Percentiles rank a stretch among this genome's conserved stretches.
Evolutionary conservation across 1,140 invertebrate genomes (phyloP).

Genomic region (Hylaeus volcanicus): DNA sequence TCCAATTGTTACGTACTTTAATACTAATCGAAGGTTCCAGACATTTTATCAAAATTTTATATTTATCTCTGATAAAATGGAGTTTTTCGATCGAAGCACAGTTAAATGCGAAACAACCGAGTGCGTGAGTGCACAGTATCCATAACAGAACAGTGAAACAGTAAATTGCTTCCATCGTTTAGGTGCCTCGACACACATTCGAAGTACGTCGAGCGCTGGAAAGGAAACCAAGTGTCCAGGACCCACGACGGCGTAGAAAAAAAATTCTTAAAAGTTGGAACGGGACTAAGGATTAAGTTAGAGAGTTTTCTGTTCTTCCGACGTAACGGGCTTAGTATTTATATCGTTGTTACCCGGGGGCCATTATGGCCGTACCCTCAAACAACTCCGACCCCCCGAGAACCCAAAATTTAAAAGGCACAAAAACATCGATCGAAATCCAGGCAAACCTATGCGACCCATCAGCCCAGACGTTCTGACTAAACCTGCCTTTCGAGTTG

Average conservation of each 20-base stretch:
- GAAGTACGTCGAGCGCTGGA: no score
- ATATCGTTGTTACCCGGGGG: neutral
- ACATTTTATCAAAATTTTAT: no score
- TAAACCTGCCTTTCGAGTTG: neutral
- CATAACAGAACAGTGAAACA: neutral
- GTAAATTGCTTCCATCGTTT: neutral
- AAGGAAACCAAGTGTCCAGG: neutral
- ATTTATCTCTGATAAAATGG: no score
- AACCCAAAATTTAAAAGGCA: neutral
- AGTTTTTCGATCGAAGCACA: no score
- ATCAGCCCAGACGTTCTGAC: neutral
- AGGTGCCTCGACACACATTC: no score
- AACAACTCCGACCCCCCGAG: neutral
- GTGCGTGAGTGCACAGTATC: neutral
- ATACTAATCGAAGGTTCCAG: no score
- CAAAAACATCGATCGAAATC: neutral
- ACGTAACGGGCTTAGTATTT: neutral
- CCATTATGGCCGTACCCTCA: neutral
- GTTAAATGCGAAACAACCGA: neutral
- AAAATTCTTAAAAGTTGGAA: neutral
- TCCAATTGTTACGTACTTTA: no score
- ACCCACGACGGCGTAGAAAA: neutral
- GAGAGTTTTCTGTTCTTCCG: neutral
- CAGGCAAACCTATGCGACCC: neutral
- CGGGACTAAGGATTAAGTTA: constrained; percentile 25